Conservation (phyloP, 35 echinoderm and acorn worm species). For the Anneissia japonica region DNA sequence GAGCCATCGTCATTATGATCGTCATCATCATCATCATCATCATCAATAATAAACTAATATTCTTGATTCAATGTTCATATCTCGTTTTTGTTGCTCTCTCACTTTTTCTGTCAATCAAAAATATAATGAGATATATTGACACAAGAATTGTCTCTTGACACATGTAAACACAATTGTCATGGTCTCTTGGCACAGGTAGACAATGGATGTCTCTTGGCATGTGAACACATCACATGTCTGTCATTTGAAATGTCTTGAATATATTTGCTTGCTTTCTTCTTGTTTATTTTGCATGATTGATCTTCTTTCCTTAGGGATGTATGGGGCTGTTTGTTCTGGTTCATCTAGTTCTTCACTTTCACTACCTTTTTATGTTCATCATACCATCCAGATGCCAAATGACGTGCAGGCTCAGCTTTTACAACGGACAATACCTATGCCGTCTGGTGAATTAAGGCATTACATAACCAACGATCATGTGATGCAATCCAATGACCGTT, state of each 20-base stretch:
- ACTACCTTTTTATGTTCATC: constrained; percentile 34
- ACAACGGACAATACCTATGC: constrained; percentile 51
- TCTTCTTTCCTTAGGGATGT: background rate
- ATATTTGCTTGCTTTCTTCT: constrained; percentile 10
- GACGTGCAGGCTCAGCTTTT: constrained; percentile 76
- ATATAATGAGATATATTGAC: too few relatives aligned
- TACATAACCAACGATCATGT: constrained; percentile 44
- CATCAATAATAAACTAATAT: too few relatives aligned
- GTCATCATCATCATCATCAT: too few relatives aligned
- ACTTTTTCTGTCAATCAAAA: too few relatives aligned
- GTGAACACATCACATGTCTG: constrained; percentile 29
- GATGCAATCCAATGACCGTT: constrained; percentile 18
- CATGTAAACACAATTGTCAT: too few relatives aligned
- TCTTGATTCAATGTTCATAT: too few relatives aligned
- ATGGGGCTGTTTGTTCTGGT: background rate
- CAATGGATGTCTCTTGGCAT: too few relatives aligned
- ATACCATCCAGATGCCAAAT: constrained; percentile 13
- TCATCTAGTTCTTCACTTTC: background rate
- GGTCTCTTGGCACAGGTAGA: too few relatives aligned
- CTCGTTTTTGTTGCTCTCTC: too few relatives aligned
- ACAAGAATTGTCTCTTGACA: too few relatives aligned
- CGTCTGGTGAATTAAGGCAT: constrained; percentile 49
- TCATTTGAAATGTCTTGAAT: background rate
- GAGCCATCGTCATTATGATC: too few relatives aligned
- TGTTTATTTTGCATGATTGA: constrained; percentile 36